phyloP scores from a whole-genome alignment of 2,797 vertebrate species.

The Typhlichthys eigenmanni region DNA sequence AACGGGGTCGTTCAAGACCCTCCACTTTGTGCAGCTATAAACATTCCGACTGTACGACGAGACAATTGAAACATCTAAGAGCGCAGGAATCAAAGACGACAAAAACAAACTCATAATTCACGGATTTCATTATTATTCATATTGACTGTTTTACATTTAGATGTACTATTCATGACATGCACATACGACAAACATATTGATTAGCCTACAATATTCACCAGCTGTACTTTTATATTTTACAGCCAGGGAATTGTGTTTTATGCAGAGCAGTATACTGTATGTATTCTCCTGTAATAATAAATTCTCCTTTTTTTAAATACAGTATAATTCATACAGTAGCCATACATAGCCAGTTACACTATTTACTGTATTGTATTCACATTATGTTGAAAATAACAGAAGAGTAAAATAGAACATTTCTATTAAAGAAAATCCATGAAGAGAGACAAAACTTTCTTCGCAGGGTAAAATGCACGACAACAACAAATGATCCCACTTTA shows the following conservation, averaged over 20 bases:
- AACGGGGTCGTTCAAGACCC: slow-evolving; percentile 13
- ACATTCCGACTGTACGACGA: slow-evolving; percentile 8
- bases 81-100: slow-evolving; percentile 1
- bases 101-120: slow-evolving; percentile 1
- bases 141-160: slow-evolving; percentile 12
- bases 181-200: slow-evolving; percentile 20
- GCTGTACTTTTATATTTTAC: no score
- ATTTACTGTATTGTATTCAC: no score
- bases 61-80: slow-evolving; percentile 26
- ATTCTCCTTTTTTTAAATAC: background rate
- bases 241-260: no score
- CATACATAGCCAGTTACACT: background rate
- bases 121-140: slow-evolving; percentile 8
- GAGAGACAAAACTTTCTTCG: background rate
- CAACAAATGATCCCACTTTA: background rate
- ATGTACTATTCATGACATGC: slow-evolving; percentile 15
- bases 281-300: no score
- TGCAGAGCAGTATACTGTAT: no score
- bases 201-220: background rate
- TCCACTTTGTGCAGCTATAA: slow-evolving; percentile 6
- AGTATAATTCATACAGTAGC: background rate
- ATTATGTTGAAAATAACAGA: background rate
- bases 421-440: no score
- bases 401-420: background rate
- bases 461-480: background rate